A percentile compares a stretch with the other conserved stretches of the same genome.
Conservation (phyloP, 2,888 invertebrate species). For the Tuta absoluta region DNA sequence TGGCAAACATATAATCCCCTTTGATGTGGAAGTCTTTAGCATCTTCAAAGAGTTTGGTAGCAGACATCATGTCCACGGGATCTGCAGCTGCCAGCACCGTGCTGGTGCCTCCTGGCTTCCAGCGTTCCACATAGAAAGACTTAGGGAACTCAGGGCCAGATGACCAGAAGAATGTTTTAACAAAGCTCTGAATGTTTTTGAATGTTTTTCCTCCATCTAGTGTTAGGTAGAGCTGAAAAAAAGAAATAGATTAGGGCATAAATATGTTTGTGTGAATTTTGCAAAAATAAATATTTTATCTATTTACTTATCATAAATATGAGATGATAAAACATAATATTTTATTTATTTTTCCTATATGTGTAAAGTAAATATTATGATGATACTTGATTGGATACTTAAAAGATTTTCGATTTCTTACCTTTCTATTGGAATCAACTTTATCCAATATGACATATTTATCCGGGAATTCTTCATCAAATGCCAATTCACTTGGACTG, state of each 20-base stretch:
- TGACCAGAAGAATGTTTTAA: slow-evolving; percentile 90
- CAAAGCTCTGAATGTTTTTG: slow-evolving; percentile 84
- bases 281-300: too few species aligned
- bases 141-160: slow-evolving; percentile 71
- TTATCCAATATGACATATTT: slow-evolving; percentile 89
- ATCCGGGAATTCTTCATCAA: slow-evolving; percentile 86
- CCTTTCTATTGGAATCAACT: slow-evolving; percentile 83
- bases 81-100: slow-evolving; percentile 85
- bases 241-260: slow-evolving; percentile 42
- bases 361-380: too few species aligned
- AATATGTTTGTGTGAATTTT: too few species aligned
- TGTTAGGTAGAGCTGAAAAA: slow-evolving; percentile 86
- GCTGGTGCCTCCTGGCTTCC: slow-evolving; percentile 83
- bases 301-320: too few species aligned
- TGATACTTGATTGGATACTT: too few species aligned
- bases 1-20: slow-evolving; percentile 92
- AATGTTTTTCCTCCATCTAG: slow-evolving; percentile 88
- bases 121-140: slow-evolving; percentile 86
- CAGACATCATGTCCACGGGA: slow-evolving; percentile 75
- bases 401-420: slow-evolving; percentile 55
- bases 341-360: too few species aligned
- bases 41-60: slow-evolving; percentile 81
- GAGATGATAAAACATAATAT: too few species aligned
- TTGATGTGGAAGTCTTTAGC: slow-evolving; percentile 91
- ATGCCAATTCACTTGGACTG: slow-evolving; percentile 88